Evolutionary conservation across 2,888 invertebrate species (phyloP).

Genomic region (Stenolophus ochropezus): DNA sequence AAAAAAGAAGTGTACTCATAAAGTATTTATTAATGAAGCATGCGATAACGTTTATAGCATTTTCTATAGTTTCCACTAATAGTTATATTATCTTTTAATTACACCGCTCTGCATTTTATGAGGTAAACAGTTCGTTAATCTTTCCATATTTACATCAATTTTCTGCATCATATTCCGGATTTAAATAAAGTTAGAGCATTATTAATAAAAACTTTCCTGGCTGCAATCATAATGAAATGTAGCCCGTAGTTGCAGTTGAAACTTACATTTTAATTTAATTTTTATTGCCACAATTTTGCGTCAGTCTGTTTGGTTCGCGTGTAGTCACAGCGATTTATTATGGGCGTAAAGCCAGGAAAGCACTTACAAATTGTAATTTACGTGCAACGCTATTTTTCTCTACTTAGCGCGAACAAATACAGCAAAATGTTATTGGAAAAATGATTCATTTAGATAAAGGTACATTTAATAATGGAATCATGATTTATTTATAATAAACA

Average conservation of each 20-base stretch:
- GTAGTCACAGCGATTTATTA: constrained; percentile 27
- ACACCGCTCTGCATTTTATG: background rate
- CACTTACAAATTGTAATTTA: constrained; percentile 39
- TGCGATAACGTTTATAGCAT: background rate
- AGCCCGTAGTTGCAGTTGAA: background rate
- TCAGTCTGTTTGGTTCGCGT: constrained; percentile 26
- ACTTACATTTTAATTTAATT: constrained; percentile 45
- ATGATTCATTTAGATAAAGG: background rate
- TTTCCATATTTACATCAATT: background rate
- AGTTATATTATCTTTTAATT: background rate
- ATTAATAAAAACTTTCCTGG: background rate
- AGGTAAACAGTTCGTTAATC: background rate
- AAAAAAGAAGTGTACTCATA: background rate
- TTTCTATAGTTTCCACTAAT: background rate
- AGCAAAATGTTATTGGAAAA: background rate
- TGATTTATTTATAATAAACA: background rate
- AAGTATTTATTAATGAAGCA: background rate
- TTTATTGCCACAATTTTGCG: constrained; percentile 30
- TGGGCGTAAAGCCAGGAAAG: constrained; percentile 27
- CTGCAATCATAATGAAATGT: background rate
- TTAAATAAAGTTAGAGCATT: background rate
- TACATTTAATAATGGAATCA: background rate
- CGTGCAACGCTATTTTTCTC: background rate
- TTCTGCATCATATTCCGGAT: background rate
- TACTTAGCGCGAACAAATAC: background rate